Evolutionary conservation across 2,888 invertebrate species (phyloP).

Genomic region (Acrobasis suavella): DNA sequence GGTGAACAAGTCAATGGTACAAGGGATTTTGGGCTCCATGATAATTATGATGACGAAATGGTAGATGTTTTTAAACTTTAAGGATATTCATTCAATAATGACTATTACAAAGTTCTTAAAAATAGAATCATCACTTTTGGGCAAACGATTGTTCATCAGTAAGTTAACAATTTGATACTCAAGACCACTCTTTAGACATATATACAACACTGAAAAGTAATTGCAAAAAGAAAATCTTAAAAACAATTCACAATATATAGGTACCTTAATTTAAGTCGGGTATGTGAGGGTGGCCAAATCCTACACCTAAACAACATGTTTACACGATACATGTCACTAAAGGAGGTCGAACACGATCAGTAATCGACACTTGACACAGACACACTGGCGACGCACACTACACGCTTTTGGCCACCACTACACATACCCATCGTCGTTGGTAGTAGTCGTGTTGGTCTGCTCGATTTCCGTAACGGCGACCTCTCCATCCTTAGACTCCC

Average conservation of each 20-base stretch:
- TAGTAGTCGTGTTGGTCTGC: constrained; percentile 84
- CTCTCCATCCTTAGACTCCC: constrained; percentile 88
- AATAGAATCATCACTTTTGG: too few relatives aligned
- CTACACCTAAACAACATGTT: constrained; percentile 41
- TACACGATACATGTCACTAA: constrained; percentile 51
- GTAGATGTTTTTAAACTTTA: too few relatives aligned
- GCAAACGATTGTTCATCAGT: too few relatives aligned
- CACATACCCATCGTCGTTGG: constrained; percentile 93
- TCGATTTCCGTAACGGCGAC: constrained; percentile 92
- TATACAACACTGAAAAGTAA: not conserved
- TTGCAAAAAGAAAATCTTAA: constrained; percentile 23
- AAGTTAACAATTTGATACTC: too few relatives aligned
- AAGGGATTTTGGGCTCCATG: not conserved
- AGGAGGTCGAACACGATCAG: constrained; percentile 50
- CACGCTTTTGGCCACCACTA: constrained; percentile 80
- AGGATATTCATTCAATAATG: too few relatives aligned
- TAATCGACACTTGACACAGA: constrained; percentile 65
- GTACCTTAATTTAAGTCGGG: constrained; percentile 80
- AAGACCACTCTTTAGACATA: too few relatives aligned
- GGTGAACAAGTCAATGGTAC: not conserved
- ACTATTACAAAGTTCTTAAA: too few relatives aligned
- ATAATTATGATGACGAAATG: not conserved
- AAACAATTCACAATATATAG: constrained; percentile 35
- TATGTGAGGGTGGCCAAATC: constrained; percentile 80
- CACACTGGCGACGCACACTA: constrained; percentile 57